Evolutionary conservation across 2,113 vertebrate genomes (phyloP).

Genomic region (Stictonetta naevosa): DNA sequence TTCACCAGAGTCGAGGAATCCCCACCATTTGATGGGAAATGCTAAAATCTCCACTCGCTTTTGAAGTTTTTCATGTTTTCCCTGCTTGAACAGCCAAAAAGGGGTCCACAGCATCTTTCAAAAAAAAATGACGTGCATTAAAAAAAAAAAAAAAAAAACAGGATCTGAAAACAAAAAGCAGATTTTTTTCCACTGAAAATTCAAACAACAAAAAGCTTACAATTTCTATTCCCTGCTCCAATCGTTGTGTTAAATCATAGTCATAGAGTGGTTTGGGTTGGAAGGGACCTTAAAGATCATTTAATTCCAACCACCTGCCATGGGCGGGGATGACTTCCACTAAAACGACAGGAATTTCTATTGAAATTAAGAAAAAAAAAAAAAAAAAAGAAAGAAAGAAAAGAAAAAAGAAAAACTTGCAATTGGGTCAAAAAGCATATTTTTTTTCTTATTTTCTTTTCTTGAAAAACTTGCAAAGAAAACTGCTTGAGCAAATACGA

Average conservation of each 20-base stretch:
- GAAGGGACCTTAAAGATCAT: no score
- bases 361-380: background rate
- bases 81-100: background rate
- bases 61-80: background rate
- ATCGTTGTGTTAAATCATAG: background rate
- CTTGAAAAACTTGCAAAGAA: background rate
- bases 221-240: background rate
- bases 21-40: accelerated
- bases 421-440: background rate
- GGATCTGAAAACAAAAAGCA: background rate
- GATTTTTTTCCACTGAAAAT: background rate
- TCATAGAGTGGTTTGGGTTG: no score
- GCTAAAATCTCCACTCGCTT: background rate
- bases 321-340: no score
- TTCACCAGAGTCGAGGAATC: background rate
- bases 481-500: background rate
- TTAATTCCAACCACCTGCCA: no score
- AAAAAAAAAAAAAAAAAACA: background rate
- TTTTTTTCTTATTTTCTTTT: background rate
- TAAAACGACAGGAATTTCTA: background rate
- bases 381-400: background rate
- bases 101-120: background rate
- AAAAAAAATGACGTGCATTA: background rate
- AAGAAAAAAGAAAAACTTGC: background rate
- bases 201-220: background rate